Evolutionary conservation across 2,113 vertebrate species (phyloP).

Genomic region (Toxotes chatareus): DNA sequence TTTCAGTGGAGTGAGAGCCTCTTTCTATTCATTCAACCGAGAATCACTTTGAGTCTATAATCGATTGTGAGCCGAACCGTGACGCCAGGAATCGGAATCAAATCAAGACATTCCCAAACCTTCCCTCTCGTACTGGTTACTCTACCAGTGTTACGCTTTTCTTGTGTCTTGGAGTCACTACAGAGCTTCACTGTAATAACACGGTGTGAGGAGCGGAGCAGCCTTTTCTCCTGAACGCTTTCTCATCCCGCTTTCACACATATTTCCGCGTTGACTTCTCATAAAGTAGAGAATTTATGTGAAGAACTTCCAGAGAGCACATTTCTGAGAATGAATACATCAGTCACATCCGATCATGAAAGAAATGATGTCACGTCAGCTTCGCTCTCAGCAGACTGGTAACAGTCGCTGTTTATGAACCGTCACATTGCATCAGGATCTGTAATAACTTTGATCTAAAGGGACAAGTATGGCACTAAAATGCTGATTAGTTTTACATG

Average conservation of each 20-base stretch:
- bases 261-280: constrained; percentile 13
- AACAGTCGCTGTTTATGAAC: constrained; percentile 46
- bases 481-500: constrained; percentile 48
- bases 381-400: constrained; percentile 33
- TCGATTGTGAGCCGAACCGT: no score
- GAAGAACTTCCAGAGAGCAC: constrained; percentile 21
- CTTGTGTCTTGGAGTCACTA: no score
- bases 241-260: constrained; percentile 11
- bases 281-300: constrained; percentile 34
- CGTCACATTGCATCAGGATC: constrained; percentile 39
- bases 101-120: no score
- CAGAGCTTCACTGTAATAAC: no score
- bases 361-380: constrained; percentile 57
- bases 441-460: constrained; percentile 35
- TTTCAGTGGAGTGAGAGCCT: no score
- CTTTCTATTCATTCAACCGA: no score
- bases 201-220: not conserved
- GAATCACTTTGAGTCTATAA: no score
- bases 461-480: constrained; percentile 25
- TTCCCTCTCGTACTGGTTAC: no score
- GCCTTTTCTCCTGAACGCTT: not conserved
- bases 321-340: constrained; percentile 25
- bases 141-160: no score
- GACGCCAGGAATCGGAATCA: no score
- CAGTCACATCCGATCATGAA: constrained; percentile 59